A percentile compares a stretch with the other conserved stretches of the same genome.
These are phyloP conservation scores for Microplitis manilae DNA, from an alignment of 2,888 invertebrate genomes.

Conservation along the genomic window DNA sequence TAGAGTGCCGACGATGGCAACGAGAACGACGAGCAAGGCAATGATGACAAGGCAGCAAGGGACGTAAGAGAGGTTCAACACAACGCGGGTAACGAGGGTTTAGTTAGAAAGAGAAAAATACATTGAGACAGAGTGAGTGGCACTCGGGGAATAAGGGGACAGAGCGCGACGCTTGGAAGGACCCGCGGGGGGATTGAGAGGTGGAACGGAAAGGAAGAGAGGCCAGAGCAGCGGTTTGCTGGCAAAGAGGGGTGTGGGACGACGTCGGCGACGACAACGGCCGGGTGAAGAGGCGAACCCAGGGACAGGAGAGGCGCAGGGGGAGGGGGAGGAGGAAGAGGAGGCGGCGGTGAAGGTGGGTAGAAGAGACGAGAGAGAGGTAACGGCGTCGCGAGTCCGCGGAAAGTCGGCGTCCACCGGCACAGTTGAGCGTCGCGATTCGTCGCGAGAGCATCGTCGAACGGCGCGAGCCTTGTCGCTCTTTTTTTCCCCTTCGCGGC, in stretches of 20 bases:
- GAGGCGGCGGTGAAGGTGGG: no score
- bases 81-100: constrained; percentile 31
- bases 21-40: constrained; percentile 4
- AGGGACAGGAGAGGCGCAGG: constrained; percentile 33
- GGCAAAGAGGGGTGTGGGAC: constrained; percentile 49
- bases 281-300: constrained; percentile 27
- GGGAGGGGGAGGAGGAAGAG: not conserved
- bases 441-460: constrained; percentile 60
- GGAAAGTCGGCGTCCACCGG: constrained; percentile 63
- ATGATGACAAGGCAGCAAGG: constrained; percentile 15
- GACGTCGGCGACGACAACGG: constrained; percentile 46
- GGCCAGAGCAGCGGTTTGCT: constrained; percentile 54
- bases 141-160: constrained; percentile 25
- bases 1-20: constrained; percentile 6
- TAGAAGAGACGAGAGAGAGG: constrained; percentile 28
- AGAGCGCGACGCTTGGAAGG: constrained; percentile 27
- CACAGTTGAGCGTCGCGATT: constrained; percentile 66
- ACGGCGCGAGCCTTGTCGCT: not conserved
- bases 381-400: constrained; percentile 62
- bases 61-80: constrained; percentile 23
- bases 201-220: constrained; percentile 27
- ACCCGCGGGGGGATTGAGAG: constrained; percentile 31
- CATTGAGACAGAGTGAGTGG: constrained; percentile 16
- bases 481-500: constrained; percentile 14
- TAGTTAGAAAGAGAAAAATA: not conserved